These are phyloP conservation scores for Dinocampus coccinellae DNA, from an alignment of 2,888 invertebrate species.

Conservation along the genomic window DNA sequence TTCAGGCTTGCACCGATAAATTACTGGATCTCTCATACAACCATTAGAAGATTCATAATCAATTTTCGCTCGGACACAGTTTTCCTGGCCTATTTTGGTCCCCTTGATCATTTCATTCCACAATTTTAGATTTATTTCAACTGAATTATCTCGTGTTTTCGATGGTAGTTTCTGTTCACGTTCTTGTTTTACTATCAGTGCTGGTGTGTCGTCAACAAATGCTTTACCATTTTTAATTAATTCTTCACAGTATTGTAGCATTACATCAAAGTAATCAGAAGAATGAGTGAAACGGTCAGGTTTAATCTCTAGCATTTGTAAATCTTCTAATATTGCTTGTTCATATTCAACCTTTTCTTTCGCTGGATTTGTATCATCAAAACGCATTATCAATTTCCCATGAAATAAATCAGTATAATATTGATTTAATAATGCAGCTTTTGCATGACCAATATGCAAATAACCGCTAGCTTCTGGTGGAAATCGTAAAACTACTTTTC, in stretches of 20 bases:
- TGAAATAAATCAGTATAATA: constrained; percentile 94
- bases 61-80: constrained; percentile 97
- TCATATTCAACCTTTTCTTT: constrained; percentile 98
- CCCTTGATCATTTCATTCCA: constrained; percentile 98
- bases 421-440: constrained; percentile 97
- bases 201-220: constrained; percentile 96
- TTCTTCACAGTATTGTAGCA: constrained; percentile 89
- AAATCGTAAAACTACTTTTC: constrained; percentile 95
- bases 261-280: constrained; percentile 95
- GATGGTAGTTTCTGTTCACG: constrained; percentile 91
- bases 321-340: constrained; percentile 95
- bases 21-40: constrained; percentile 97
- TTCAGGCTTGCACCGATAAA: constrained; percentile 97
- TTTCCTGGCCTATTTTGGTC: constrained; percentile 82
- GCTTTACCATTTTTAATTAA: constrained; percentile 91
- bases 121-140: constrained; percentile 85
- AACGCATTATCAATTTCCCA: constrained; percentile 96
- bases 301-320: constrained; percentile 90
- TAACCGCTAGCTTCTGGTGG: constrained; percentile 99
- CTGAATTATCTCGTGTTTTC: constrained; percentile 83
- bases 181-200: constrained; percentile 94
- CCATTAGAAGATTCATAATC: constrained; percentile 97
- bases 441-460: constrained; percentile 98
- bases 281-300: constrained; percentile 95
- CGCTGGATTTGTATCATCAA: constrained; percentile 99